phyloP scores from a whole-genome alignment of 2,113 vertebrate species.

The Brienomyrus longianalis region DNA sequence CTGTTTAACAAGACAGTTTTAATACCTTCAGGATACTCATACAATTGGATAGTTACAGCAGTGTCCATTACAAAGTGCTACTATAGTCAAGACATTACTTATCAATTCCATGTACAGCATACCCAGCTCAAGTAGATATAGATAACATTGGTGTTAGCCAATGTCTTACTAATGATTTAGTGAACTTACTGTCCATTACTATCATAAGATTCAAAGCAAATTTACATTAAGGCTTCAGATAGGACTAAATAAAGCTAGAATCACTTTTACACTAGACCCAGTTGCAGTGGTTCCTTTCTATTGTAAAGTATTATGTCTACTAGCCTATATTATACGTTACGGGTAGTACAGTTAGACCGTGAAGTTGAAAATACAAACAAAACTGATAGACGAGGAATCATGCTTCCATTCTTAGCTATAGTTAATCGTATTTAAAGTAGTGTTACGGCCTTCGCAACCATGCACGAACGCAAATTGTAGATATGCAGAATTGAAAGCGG shows the following conservation, averaged over 20 bases:
- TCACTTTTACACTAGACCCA: not conserved
- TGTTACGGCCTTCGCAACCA: not conserved
- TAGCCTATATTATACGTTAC: not conserved
- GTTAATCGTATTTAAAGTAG: not conserved
- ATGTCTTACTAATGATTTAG: not conserved
- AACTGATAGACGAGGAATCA: not conserved
- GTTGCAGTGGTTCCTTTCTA: not conserved
- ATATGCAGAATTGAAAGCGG: not conserved
- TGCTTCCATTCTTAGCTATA: not conserved
- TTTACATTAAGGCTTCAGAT: not conserved
- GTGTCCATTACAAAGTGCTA: not conserved
- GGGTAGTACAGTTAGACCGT: not conserved
- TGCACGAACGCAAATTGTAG: not conserved
- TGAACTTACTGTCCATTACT: not conserved
- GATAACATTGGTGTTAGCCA: not conserved
- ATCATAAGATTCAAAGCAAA: not conserved
- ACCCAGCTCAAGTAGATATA: not conserved
- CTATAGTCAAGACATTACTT: not conserved
- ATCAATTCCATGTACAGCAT: not conserved
- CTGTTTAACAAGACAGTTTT: not conserved
- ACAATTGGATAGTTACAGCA: not conserved
- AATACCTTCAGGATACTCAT: not conserved
- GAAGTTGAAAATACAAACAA: not conserved
- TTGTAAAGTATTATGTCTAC: not conserved
- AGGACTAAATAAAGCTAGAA: not conserved